A percentile compares a stretch with the other conserved stretches of the same genome.
These are phyloP conservation scores for Phymanthus crucifer DNA, from an alignment of 92 coral and sea anemone species.

Conservation along the genomic window DNA sequence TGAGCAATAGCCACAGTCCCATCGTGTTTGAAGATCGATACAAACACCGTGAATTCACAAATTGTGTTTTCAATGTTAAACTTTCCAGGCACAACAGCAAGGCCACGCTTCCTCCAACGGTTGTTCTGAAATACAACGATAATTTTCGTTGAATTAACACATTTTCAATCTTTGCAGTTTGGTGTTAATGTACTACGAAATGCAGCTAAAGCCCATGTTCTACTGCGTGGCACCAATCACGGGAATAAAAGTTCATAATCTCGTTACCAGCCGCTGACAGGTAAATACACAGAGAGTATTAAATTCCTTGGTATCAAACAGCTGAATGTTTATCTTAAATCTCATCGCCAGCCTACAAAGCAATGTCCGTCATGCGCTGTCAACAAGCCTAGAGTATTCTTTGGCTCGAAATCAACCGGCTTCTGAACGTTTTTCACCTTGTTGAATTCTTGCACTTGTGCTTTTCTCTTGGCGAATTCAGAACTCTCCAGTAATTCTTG, in stretches of 20 bases:
- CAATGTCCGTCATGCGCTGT: background rate
- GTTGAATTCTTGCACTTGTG: slow-evolving; percentile 55
- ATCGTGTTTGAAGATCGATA: slow-evolving; percentile 47
- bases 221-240: too few relatives aligned
- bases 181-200: too few relatives aligned
- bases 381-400: background rate
- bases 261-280: too few relatives aligned
- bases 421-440: slow-evolving; percentile 33
- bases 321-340: too few relatives aligned
- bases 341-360: too few relatives aligned
- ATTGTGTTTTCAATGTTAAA: slow-evolving; percentile 28
- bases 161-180: background rate
- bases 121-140: slow-evolving; percentile 29
- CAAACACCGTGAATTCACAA: slow-evolving; percentile 37
- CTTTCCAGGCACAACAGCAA: slow-evolving; percentile 46
- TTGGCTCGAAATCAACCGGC: too few relatives aligned
- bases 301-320: too few relatives aligned
- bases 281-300: too few relatives aligned
- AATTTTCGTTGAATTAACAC: background rate
- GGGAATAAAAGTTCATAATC: too few relatives aligned
- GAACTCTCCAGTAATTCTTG: slow-evolving; percentile 46
- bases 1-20: slow-evolving; percentile 62
- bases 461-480: slow-evolving; percentile 56
- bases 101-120: slow-evolving; percentile 68
- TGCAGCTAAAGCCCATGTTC: too few relatives aligned